Conservation (phyloP, 2,113 vertebrate genomes). For the Psettodes erumei region DNA sequence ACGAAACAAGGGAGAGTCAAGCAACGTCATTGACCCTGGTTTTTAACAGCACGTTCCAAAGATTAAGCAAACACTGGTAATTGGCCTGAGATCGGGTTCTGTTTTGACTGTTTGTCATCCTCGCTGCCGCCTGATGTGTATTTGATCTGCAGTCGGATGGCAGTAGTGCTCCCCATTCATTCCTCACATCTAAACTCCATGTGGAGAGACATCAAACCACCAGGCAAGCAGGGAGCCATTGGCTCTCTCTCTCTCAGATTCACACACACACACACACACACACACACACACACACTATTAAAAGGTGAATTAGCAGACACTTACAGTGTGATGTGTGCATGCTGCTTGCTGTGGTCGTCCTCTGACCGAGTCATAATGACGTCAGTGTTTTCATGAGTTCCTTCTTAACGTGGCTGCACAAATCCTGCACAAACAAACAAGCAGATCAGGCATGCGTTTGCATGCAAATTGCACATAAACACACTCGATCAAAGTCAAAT, state of each 20-base stretch:
- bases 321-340: constrained; percentile 24
- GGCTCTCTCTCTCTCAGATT: not conserved
- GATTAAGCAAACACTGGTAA: constrained; percentile 80
- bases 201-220: constrained; percentile 50
- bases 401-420: constrained; percentile 16
- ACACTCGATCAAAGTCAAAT: constrained; percentile 43
- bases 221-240: constrained; percentile 26
- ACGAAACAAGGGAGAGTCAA: constrained; percentile 67
- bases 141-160: constrained; percentile 71
- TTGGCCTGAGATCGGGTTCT: constrained; percentile 75
- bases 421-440: constrained; percentile 23
- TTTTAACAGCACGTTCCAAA: constrained; percentile 73
- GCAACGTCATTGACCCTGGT: constrained; percentile 64
- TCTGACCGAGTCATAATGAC: constrained; percentile 43
- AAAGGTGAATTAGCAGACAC: constrained; percentile 50
- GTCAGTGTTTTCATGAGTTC: constrained; percentile 24
- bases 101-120: constrained; percentile 79
- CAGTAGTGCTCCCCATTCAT: constrained; percentile 58
- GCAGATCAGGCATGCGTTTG: constrained; percentile 9
- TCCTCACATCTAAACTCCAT: constrained; percentile 62
- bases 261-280: constrained; percentile 6
- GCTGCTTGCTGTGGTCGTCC: constrained; percentile 35
- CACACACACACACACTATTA: constrained; percentile 23
- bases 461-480: constrained; percentile 35
- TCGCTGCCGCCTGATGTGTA: constrained; percentile 49